Percentiles rank a stretch among this genome's conserved stretches.
Conservation (phyloP, 1,140 invertebrate genomes). For the Euborellia annulipes region DNA sequence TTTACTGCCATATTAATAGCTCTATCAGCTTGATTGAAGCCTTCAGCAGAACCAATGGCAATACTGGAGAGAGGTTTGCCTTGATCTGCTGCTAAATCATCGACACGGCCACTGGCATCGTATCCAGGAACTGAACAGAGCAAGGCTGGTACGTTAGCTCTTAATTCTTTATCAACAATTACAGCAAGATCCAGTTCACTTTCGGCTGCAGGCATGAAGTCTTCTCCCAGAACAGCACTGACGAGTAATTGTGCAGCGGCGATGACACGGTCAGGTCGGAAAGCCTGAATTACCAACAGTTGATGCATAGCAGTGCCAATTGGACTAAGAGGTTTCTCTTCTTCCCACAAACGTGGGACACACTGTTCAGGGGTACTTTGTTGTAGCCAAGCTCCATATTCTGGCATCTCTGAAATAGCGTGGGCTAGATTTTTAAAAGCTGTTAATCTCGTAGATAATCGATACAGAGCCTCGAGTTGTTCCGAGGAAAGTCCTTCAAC, state of each 20-base stretch:
- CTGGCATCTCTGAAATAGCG: constrained; percentile 50
- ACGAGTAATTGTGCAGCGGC: constrained; percentile 81
- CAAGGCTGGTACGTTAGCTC: constrained; percentile 79
- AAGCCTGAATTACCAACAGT: constrained; percentile 78
- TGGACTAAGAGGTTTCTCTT: constrained; percentile 55
- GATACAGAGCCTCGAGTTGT: constrained; percentile 65
- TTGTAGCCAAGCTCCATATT: constrained; percentile 78
- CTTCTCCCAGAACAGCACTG: constrained; percentile 62
- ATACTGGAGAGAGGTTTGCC: constrained; percentile 91
- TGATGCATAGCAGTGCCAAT: constrained; percentile 73
- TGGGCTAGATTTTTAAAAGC: constrained; percentile 68
- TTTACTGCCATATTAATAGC: constrained; percentile 95
- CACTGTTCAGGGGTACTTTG: constrained; percentile 78
- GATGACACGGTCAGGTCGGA: constrained; percentile 86
- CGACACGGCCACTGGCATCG: constrained; percentile 92
- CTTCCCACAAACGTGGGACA: constrained; percentile 84
- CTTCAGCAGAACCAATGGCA: constrained; percentile 98
- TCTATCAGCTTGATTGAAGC: constrained; percentile 94
- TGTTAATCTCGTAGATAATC: constrained; percentile 45
- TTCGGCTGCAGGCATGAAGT: constrained; percentile 83
- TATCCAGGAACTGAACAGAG: constrained; percentile 96
- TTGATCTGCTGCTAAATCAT: constrained; percentile 90
- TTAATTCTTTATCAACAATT: constrained; percentile 83
- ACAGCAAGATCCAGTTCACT: constrained; percentile 76
- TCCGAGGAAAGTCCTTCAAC: constrained; percentile 57